These are phyloP conservation scores for Prionace glauca DNA, from an alignment of 2,797 vertebrate genomes.

Conservation along the genomic window DNA sequence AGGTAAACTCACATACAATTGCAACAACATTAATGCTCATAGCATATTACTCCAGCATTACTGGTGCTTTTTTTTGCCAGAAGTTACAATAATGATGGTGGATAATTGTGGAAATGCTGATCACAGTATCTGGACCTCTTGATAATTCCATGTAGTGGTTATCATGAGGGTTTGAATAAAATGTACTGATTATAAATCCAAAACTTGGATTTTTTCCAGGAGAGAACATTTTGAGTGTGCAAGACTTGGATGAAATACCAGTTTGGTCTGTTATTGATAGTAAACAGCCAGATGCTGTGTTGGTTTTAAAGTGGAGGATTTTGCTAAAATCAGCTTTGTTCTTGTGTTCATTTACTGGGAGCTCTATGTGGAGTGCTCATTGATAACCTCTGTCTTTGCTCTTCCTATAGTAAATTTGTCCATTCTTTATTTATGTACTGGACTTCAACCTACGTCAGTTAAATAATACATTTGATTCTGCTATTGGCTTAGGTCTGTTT, in stretches of 20 bases:
- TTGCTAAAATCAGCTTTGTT: background rate
- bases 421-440: too few species aligned
- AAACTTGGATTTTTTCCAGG: background rate
- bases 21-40: background rate
- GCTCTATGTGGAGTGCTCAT: background rate
- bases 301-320: background rate
- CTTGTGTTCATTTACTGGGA: background rate
- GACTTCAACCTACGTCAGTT: too few species aligned
- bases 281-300: background rate
- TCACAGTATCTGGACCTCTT: background rate
- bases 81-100: background rate
- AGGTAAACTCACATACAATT: background rate
- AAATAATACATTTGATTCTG: too few species aligned
- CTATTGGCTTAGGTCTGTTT: too few species aligned
- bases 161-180: background rate
- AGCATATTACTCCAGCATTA: background rate
- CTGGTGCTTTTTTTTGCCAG: background rate
- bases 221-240: background rate
- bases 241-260: background rate
- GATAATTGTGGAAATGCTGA: background rate
- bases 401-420: too few species aligned
- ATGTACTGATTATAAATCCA: background rate
- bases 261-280: background rate
- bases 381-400: too few species aligned
- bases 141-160: background rate